Conservation (phyloP, 2,797 vertebrate species). For the Zenarchopterus dispar region DNA sequence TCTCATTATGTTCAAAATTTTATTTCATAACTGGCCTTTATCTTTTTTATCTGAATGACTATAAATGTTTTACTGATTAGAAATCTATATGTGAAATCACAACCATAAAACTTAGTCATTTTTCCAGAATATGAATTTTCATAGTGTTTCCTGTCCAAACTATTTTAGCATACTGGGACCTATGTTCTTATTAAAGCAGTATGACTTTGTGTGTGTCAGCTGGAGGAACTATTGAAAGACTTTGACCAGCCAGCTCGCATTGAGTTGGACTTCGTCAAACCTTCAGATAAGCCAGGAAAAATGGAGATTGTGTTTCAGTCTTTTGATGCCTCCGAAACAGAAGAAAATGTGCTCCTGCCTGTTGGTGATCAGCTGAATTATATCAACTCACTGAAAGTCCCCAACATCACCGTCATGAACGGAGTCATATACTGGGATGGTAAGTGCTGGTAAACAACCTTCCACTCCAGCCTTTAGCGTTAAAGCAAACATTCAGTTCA, state of each 20-base stretch:
- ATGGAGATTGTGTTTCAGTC: slow-evolving; percentile 51
- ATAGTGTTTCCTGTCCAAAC: too few species aligned
- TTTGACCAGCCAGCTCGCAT: slow-evolving; percentile 33
- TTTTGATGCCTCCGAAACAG: slow-evolving; percentile 36
- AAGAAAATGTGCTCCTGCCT: slow-evolving; percentile 25
- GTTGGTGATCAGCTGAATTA: slow-evolving; percentile 44
- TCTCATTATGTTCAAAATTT: too few species aligned
- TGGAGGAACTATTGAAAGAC: slow-evolving; percentile 63
- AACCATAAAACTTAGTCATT: too few species aligned
- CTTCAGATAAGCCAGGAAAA: slow-evolving; percentile 32
- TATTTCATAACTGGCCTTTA: too few species aligned
- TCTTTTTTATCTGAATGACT: too few species aligned
- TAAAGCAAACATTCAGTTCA: too few species aligned
- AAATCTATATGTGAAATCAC: too few species aligned
- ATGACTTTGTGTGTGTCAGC: slow-evolving; percentile 35
- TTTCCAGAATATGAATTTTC: too few species aligned
- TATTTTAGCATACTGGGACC: neutral
- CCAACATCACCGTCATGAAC: slow-evolving; percentile 38
- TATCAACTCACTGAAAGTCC: slow-evolving; percentile 38
- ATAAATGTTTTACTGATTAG: too few species aligned
- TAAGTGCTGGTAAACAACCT: slow-evolving; percentile 18
- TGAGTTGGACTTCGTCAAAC: slow-evolving; percentile 41
- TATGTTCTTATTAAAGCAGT: neutral
- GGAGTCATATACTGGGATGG: slow-evolving; percentile 70
- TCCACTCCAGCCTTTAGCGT: neutral